A percentile compares a stretch with the other conserved stretches of the same genome.
phyloP scores from a whole-genome alignment of 2,888 invertebrate species.

The Clunio marinus region DNA sequence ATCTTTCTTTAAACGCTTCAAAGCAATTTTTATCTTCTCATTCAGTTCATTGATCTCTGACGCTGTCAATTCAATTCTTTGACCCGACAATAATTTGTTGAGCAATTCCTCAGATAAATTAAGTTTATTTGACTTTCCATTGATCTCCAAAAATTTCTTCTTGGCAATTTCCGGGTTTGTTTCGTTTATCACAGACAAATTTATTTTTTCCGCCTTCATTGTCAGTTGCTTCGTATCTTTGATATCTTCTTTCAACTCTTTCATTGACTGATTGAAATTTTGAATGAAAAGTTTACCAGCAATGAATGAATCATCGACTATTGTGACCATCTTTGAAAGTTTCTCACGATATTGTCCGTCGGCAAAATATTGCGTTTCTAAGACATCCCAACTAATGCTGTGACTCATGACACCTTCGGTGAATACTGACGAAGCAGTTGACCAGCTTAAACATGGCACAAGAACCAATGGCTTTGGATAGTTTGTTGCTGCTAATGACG shows the following conservation, averaged over 20 bases:
- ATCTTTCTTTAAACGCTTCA: not conserved
- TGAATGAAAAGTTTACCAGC: slow-evolving; percentile 72
- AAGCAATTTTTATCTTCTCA: slow-evolving; percentile 45
- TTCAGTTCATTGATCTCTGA: slow-evolving; percentile 55
- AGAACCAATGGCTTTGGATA: slow-evolving; percentile 92
- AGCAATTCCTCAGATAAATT: slow-evolving; percentile 52
- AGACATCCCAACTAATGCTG: slow-evolving; percentile 88
- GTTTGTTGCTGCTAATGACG: slow-evolving; percentile 78
- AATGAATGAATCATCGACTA: slow-evolving; percentile 67
- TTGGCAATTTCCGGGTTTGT: slow-evolving; percentile 3
- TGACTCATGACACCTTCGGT: slow-evolving; percentile 95
- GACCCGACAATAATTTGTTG: slow-evolving; percentile 52
- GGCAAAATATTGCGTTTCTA: slow-evolving; percentile 81
- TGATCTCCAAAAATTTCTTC: slow-evolving; percentile 4
- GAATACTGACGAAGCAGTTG: slow-evolving; percentile 93
- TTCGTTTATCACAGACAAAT: slow-evolving; percentile 18
- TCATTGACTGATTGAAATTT: slow-evolving; percentile 57
- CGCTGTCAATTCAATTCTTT: slow-evolving; percentile 52
- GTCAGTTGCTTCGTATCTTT: slow-evolving; percentile 42
- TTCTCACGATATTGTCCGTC: slow-evolving; percentile 76
- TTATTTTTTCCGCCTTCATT: slow-evolving; percentile 13
- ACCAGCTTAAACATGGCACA: slow-evolving; percentile 96
- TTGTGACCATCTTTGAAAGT: slow-evolving; percentile 80
- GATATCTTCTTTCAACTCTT: slow-evolving; percentile 51
- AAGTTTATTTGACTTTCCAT: slow-evolving; percentile 45